Evolutionary conservation across 2,888 invertebrate genomes (phyloP).

Genomic region (Cotesia congregata): DNA sequence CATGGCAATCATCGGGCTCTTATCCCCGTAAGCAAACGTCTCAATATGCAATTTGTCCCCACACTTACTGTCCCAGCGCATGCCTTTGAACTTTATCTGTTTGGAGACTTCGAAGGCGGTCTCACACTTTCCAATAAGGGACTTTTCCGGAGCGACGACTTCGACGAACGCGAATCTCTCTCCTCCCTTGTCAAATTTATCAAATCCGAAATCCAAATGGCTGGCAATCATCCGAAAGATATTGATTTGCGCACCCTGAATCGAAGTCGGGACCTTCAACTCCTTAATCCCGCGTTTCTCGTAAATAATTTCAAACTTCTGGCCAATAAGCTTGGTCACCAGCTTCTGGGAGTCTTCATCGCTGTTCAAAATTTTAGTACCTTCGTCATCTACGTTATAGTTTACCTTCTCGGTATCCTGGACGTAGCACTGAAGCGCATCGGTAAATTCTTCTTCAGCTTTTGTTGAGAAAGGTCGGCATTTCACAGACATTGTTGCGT

Average conservation of each 20-base stretch:
- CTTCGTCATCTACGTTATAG: conserved; percentile 3
- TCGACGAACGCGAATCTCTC: conserved; percentile 29
- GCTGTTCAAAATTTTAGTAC: background rate
- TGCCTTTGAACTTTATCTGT: conserved; percentile 26
- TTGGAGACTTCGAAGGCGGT: conserved; percentile 31
- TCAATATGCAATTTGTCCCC: conserved; percentile 33
- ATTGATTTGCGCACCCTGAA: background rate
- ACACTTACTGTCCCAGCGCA: conserved; percentile 32
- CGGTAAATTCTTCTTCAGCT: background rate
- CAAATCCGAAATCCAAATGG: conserved; percentile 35
- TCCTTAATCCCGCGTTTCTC: conserved; percentile 24
- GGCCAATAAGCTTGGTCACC: conserved; percentile 10
- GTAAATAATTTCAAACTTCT: conserved; percentile 36
- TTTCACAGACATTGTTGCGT: conserved; percentile 29
- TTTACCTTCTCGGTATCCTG: background rate
- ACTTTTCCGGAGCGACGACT: conserved; percentile 21
- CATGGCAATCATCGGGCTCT: conserved; percentile 40
- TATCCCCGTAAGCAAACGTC: conserved; percentile 32
- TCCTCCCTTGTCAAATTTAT: conserved; percentile 27
- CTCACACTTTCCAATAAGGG: conserved; percentile 34
- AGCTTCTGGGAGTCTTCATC: background rate
- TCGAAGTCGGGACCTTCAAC: background rate
- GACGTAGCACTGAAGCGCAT: conserved; percentile 33
- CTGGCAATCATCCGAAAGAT: conserved; percentile 16
- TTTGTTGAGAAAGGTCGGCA: conserved; percentile 27